Conservation (phyloP, 1,140 invertebrate genomes). For the Drosophila quadrilineata region DNA sequence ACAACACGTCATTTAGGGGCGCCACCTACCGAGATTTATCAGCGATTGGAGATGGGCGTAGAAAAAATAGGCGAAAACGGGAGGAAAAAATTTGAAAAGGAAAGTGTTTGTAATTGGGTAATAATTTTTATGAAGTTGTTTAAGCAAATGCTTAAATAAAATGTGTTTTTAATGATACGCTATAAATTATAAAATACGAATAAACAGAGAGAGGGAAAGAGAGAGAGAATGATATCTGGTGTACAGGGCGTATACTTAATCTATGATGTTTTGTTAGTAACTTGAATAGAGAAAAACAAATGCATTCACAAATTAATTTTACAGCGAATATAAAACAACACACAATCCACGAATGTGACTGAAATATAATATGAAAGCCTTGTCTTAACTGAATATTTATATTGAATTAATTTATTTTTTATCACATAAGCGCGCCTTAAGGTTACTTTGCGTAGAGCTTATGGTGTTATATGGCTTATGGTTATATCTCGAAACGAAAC, state of each 20-base stretch:
- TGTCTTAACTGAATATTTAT: conserved; percentile 25
- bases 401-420: conserved; percentile 13
- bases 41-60: not conserved
- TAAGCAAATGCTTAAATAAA: not conserved
- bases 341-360: too few relatives aligned
- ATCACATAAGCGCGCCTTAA: conserved; percentile 8
- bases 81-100: too few relatives aligned
- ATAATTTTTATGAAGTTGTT: not conserved
- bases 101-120: conserved; percentile 5
- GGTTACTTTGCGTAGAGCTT: conserved; percentile 2
- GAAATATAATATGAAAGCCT: not conserved
- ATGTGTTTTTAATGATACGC: not conserved
- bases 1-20: not conserved
- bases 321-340: too few relatives aligned
- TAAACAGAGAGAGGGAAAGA: too few relatives aligned
- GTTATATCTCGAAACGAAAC: too few relatives aligned
- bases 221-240: too few relatives aligned
- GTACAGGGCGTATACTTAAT: not conserved
- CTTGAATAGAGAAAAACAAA: too few relatives aligned
- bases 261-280: not conserved
- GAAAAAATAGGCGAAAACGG: not conserved
- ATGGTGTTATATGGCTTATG: not conserved
- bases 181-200: not conserved
- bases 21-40: not conserved
- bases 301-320: too few relatives aligned